phyloP scores from a whole-genome alignment of 2,113 vertebrate species.

The Epinephelus moara region DNA sequence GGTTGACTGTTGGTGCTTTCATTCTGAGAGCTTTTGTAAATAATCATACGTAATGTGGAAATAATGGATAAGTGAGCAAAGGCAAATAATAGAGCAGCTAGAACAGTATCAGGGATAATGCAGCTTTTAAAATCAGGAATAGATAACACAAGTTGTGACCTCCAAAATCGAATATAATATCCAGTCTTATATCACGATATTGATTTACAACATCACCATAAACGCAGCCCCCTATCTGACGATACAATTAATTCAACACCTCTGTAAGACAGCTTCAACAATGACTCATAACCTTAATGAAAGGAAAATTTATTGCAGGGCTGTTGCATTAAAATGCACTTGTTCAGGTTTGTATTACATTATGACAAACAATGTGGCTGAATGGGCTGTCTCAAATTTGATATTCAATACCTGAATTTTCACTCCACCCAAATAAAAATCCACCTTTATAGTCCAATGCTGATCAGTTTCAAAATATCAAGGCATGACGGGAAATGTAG shows the following conservation, averaged over 20 bases:
- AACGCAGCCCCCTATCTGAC: neutral
- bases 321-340: neutral
- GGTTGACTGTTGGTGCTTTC: no score
- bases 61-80: no score
- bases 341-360: neutral
- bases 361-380: neutral
- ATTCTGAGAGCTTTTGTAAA: no score
- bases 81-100: no score
- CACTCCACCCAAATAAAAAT: neutral
- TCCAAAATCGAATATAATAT: no score
- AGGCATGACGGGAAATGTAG: neutral
- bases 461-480: neutral
- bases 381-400: neutral
- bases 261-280: neutral
- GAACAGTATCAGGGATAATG: no score
- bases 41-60: no score
- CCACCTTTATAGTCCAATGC: no score
- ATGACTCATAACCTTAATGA: neutral
- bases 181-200: no score
- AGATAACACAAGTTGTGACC: no score
- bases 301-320: neutral
- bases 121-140: no score
- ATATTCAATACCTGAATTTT: neutral
- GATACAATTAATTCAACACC: neutral
- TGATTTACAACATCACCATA: no score